These are phyloP conservation scores for Rhynchopsitta pachyrhyncha DNA, from an alignment of 2,113 vertebrate genomes.

Conservation along the genomic window DNA sequence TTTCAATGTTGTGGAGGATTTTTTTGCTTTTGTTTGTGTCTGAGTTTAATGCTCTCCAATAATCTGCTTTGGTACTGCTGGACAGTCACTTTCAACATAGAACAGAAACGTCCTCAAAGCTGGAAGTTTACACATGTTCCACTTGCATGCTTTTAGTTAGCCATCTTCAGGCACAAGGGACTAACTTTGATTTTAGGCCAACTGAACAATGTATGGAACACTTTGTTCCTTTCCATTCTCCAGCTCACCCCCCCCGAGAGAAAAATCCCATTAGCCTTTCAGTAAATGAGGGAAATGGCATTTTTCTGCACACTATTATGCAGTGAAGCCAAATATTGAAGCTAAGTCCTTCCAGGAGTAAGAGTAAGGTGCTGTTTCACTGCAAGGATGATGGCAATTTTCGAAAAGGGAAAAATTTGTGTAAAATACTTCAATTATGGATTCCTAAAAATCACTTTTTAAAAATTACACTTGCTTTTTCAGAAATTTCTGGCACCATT, in stretches of 20 bases:
- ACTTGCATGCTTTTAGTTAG: background rate
- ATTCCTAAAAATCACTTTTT: background rate
- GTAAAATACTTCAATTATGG: background rate
- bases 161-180: background rate
- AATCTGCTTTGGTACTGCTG: background rate
- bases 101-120: background rate
- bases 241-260: background rate
- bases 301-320: background rate
- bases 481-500: background rate
- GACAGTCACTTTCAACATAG: background rate
- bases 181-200: background rate
- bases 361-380: background rate
- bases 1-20: background rate
- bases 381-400: background rate
- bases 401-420: background rate
- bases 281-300: background rate
- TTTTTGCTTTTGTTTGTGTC: background rate
- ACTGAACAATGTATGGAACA: background rate
- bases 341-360: background rate
- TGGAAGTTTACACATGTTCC: background rate
- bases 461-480: background rate
- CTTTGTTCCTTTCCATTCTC: background rate
- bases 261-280: background rate
- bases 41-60: background rate
- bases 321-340: background rate